These are phyloP conservation scores for Lordiphosa stackelbergi DNA, from an alignment of 1,140 invertebrate genomes.

Conservation along the genomic window DNA sequence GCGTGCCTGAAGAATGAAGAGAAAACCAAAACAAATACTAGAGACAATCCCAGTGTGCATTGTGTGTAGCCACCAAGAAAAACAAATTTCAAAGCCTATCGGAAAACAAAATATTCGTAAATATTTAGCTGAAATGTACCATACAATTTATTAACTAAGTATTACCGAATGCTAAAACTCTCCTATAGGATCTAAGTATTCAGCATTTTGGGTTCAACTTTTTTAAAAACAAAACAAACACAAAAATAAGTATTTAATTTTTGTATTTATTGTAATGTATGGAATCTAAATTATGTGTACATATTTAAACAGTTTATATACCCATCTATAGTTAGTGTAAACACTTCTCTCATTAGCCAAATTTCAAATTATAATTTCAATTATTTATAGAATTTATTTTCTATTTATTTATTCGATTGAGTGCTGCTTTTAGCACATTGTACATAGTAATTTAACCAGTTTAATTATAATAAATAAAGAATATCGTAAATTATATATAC, in stretches of 20 bases:
- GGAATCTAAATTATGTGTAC: constrained; percentile 48
- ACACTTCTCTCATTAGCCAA: constrained; percentile 67
- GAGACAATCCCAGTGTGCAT: constrained; percentile 74
- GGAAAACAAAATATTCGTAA: constrained; percentile 3
- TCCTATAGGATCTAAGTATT: constrained; percentile 37
- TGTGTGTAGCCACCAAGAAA: constrained; percentile 39
- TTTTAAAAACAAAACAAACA: constrained; percentile 14
- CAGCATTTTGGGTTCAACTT: not conserved
- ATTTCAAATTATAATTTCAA: constrained; percentile 50
- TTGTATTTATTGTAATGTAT: constrained; percentile 41
- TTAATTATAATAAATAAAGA: constrained; percentile 22
- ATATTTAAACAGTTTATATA: constrained; percentile 32
- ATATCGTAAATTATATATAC: constrained; percentile 32
- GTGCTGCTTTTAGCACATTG: constrained; percentile 29
- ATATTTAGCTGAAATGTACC: no score
- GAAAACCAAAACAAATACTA: constrained; percentile 31
- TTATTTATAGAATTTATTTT: constrained; percentile 23
- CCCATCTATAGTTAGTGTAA: constrained; percentile 43
- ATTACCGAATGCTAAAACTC: constrained; percentile 32
- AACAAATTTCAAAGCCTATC: constrained; percentile 14
- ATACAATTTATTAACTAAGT: constrained; percentile 31
- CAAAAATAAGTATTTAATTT: constrained; percentile 44
- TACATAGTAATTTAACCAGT: constrained; percentile 23
- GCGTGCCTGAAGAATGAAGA: constrained; percentile 15
- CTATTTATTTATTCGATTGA: constrained; percentile 50